These are phyloP conservation scores for Indicator indicator DNA, from an alignment of 2,113 vertebrate genomes.

Conservation along the genomic window DNA sequence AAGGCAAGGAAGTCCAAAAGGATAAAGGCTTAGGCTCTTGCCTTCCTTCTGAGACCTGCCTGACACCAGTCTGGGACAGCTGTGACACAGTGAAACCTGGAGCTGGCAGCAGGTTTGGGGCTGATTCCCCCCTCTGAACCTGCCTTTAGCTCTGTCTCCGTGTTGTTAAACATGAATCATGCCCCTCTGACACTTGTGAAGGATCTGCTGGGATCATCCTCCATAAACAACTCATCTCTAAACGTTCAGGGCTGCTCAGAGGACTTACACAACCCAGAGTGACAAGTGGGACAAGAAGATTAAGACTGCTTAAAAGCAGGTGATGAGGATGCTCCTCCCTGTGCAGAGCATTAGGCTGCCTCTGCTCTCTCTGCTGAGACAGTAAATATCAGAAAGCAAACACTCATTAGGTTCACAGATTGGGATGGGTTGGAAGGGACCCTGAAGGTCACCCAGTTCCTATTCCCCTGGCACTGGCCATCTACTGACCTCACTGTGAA, in stretches of 20 bases:
- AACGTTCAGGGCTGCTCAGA: rapidly evolving
- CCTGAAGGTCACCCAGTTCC: too few species aligned
- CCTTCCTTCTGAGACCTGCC: background rate
- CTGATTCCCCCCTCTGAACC: background rate
- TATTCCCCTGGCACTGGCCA: too few species aligned
- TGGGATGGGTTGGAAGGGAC: too few species aligned
- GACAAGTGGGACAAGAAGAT: background rate
- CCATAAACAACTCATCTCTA: background rate
- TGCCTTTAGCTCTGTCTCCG: background rate
- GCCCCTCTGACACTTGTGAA: rapidly evolving
- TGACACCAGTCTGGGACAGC: background rate
- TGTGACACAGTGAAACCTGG: background rate
- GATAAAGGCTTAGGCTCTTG: background rate
- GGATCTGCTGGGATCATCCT: background rate
- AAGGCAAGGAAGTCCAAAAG: background rate
- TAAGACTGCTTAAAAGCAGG: background rate
- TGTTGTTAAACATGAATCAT: rapidly evolving
- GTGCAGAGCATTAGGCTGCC: background rate
- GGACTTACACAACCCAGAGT: background rate
- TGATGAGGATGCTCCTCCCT: background rate
- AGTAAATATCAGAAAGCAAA: background rate
- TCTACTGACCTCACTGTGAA: too few species aligned
- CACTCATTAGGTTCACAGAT: background rate
- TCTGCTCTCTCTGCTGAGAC: background rate
- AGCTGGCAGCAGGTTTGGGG: background rate